Conservation (phyloP, 2,113 vertebrate genomes). For the Ceratotherium simum region DNA sequence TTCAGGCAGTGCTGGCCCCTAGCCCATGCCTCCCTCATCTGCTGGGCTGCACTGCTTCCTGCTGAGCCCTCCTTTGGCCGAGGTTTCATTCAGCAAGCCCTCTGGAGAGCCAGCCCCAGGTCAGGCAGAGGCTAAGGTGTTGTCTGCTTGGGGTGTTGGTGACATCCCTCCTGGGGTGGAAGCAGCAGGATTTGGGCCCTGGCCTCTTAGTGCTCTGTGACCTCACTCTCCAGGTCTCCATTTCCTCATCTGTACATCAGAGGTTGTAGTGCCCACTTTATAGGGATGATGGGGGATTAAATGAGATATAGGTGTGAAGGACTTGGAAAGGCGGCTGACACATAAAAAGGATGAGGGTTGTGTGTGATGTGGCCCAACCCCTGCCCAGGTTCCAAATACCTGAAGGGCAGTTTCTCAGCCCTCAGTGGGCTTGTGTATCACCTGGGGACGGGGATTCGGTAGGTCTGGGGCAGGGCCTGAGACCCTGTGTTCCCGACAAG, state of each 20-base stretch:
- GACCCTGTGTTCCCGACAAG: background rate
- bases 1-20: background rate
- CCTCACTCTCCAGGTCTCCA: background rate
- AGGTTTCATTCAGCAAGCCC: background rate
- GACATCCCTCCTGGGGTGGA: background rate
- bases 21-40: background rate
- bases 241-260: background rate
- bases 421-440: rapidly evolving
- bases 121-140: background rate
- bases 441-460: background rate
- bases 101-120: background rate
- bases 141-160: background rate
- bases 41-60: background rate
- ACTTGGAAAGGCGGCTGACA: background rate
- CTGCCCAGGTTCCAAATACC: background rate
- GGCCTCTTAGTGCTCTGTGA: background rate
- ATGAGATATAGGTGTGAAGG: background rate
- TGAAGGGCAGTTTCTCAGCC: background rate
- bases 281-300: background rate
- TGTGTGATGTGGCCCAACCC: background rate
- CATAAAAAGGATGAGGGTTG: background rate
- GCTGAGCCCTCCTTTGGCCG: background rate
- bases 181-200: background rate
- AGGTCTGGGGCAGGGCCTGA: background rate
- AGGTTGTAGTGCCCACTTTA: background rate